Conservation (phyloP, 2,888 invertebrate genomes). For the Monopis laevigella region DNA sequence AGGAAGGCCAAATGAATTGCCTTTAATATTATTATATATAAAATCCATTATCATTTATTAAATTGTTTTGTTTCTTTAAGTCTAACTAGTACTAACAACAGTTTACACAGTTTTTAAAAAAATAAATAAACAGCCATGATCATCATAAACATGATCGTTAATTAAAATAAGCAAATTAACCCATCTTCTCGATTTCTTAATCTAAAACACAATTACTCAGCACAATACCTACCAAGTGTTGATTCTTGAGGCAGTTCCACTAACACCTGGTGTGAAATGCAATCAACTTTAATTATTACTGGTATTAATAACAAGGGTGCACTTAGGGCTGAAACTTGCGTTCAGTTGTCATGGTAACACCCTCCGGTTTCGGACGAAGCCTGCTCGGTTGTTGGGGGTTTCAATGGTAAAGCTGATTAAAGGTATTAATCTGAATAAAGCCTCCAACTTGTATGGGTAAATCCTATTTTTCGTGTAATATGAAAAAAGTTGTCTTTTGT, state of each 20-base stretch:
- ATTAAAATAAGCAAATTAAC: no score
- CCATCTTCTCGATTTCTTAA: no score
- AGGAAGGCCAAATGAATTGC: no score
- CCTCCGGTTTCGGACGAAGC: slow-evolving; percentile 45
- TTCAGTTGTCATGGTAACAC: slow-evolving; percentile 56
- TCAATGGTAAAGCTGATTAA: slow-evolving; percentile 58
- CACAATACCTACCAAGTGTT: slow-evolving; percentile 5
- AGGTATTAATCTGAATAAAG: slow-evolving; percentile 19
- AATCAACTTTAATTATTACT: slow-evolving; percentile 67
- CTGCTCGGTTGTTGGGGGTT: slow-evolving; percentile 50
- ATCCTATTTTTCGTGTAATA: no score
- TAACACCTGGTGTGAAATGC: slow-evolving; percentile 65
- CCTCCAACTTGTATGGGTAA: slow-evolving; percentile 4
- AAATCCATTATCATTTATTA: no score
- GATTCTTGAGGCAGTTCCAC: slow-evolving; percentile 25
- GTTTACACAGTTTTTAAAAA: no score
- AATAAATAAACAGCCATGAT: no score
- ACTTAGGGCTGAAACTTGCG: slow-evolving; percentile 44
- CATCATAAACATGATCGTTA: no score
- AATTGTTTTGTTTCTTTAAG: no score
- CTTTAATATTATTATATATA: no score
- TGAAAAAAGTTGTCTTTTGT: no score
- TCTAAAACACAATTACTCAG: not conserved
- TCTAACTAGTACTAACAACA: no score
- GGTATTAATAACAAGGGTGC: slow-evolving; percentile 67